Conservation (phyloP, 2,888 invertebrate species). For the Myathropa florea region DNA sequence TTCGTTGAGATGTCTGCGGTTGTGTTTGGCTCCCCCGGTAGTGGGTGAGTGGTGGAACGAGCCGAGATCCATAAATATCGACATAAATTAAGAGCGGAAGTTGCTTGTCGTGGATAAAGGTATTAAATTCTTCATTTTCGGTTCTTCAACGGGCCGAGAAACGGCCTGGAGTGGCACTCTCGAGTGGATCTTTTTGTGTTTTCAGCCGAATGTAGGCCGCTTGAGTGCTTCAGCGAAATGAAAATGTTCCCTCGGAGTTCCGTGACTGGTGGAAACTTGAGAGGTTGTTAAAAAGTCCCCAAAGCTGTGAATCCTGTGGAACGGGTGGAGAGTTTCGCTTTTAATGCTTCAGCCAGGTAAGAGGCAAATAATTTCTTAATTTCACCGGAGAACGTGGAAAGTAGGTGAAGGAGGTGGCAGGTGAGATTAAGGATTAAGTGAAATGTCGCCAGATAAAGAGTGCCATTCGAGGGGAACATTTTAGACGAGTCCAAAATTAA, state of each 20-base stretch:
- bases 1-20: constrained; percentile 14
- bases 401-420: background rate
- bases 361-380: constrained; percentile 19
- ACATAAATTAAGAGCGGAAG: constrained; percentile 44
- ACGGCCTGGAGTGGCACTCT: background rate
- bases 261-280: constrained; percentile 14
- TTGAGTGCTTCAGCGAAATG: background rate
- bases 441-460: background rate
- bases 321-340: background rate
- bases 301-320: background rate
- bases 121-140: constrained; percentile 23
- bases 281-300: constrained; percentile 9
- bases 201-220: background rate
- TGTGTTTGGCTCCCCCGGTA: background rate
- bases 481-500: background rate
- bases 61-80: constrained; percentile 11
- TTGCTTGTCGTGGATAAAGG: constrained; percentile 41
- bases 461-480: background rate
- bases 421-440: background rate
- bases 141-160: background rate
- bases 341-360: background rate
- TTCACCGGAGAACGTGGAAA: background rate
- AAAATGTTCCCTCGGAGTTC: background rate
- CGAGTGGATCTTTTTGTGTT: background rate
- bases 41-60: background rate